A percentile compares a stretch with the other conserved stretches of the same genome.
These are phyloP conservation scores for Apotomis capreana DNA, from an alignment of 2,888 invertebrate species.

Conservation along the genomic window DNA sequence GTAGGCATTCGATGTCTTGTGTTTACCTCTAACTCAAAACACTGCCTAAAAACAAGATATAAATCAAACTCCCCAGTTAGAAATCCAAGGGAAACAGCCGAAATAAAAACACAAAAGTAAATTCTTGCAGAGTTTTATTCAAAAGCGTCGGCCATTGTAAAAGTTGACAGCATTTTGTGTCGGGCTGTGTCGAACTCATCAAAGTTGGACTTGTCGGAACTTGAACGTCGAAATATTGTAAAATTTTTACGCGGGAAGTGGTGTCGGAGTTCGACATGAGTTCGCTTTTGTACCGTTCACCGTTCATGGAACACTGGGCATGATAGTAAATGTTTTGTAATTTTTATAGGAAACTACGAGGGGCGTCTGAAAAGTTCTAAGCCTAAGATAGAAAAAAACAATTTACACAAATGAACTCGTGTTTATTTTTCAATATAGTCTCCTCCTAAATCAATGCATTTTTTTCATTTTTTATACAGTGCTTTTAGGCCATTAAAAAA, in stretches of 20 bases:
- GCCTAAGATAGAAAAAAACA: too few relatives aligned
- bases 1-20: background rate
- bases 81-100: conserved; percentile 23
- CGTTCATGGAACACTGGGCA: conserved; percentile 11
- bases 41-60: background rate
- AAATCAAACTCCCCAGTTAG: conserved; percentile 27
- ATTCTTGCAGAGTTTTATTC: conserved; percentile 58
- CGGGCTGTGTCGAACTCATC: conserved; percentile 68
- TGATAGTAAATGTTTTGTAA: background rate
- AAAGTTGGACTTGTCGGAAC: conserved; percentile 60
- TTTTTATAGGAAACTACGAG: background rate
- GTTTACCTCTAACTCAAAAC: background rate
- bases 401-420: too few relatives aligned
- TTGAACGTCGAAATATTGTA: conserved; percentile 60
- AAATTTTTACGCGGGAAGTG: conserved; percentile 49
- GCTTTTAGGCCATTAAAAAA: too few relatives aligned
- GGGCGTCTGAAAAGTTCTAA: too few relatives aligned
- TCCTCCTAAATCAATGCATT: too few relatives aligned
- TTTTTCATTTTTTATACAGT: too few relatives aligned
- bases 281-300: conserved; percentile 28
- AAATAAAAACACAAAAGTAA: conserved; percentile 45
- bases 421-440: too few relatives aligned
- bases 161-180: conserved; percentile 56
- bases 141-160: conserved; percentile 58
- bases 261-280: conserved; percentile 36